Evolutionary conservation across 2,113 vertebrate genomes (phyloP), one percentile per base, ranked within the genome.

Genomic region (Maccullochella peelii): DNA sequence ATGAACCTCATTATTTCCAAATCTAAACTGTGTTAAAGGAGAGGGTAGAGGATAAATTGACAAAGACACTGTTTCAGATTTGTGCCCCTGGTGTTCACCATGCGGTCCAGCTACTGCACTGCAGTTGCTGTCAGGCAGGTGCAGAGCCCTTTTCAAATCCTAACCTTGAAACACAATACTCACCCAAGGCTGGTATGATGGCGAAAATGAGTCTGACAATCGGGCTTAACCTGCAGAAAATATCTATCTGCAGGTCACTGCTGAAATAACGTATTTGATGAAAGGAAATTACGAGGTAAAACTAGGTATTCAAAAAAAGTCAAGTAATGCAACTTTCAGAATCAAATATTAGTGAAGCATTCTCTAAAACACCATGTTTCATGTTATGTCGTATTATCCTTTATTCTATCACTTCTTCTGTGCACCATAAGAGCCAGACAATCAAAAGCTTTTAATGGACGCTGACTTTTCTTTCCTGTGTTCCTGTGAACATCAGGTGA

Each of bases 111-210:
- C 63, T 84, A 49, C 61, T 76, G 63, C 66, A 40, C 62, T 77
- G 63, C 69, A 62, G 77, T 50, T 10, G 71, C 76, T 85, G 52
- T 68, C 70, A 62, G 71, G 78, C 78, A 69, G 55, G 54, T 25
- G 61, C 80, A 59, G 30, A 84, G 68, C 69, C 47, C 49, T 54
- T 76, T 73, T 79, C 40, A 83, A 78, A 82, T 73, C 65, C 57
- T 73, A 77, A 80, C 81, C 81, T 80, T 87, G 68, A 87, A 78
- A 76, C 59, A 61, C 63, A 86, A 74, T 49, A 65, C 21, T 36
- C 55, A 70, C 76, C 69, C 73, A 63, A 70, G 74, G 78, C 72
- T 42, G 44, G 14, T 30, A 42, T 25, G 61, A 70, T 25, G 57
- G 38, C 55, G 23, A 74, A 79, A 79, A 86, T 42, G 4, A 77